These are phyloP conservation scores for Podiceps cristatus DNA, from an alignment of 2,113 vertebrate species.

Conservation along the genomic window DNA sequence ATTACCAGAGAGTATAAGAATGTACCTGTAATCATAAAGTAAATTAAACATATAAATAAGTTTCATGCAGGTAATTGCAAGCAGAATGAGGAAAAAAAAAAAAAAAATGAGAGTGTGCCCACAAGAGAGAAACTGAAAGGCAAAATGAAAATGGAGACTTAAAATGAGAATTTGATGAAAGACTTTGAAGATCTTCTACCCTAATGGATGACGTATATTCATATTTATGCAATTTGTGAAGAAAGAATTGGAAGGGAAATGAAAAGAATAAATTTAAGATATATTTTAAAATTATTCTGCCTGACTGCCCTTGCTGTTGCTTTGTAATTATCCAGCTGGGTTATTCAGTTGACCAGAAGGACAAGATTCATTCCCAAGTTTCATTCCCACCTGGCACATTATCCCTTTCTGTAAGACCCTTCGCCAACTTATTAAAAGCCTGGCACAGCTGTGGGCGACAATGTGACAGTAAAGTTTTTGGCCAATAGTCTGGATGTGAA, in stretches of 20 bases:
- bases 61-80: slow-evolving; percentile 14
- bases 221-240: slow-evolving; percentile 34
- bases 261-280: slow-evolving; percentile 58
- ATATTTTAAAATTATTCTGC: neutral
- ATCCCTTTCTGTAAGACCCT: neutral
- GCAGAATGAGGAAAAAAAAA: too few relatives aligned
- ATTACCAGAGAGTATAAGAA: slow-evolving; percentile 13
- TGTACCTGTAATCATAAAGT: slow-evolving; percentile 11
- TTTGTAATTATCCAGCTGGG: neutral
- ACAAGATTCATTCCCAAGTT: neutral
- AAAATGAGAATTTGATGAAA: slow-evolving; percentile 44
- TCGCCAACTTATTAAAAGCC: neutral
- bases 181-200: neutral
- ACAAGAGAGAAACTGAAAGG: neutral
- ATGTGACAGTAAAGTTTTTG: neutral
- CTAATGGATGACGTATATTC: slow-evolving; percentile 54
- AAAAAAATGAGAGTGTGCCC: too few relatives aligned
- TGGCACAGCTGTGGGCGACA: neutral
- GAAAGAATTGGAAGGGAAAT: slow-evolving; percentile 23
- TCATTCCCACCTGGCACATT: neutral
- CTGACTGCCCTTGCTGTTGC: neutral
- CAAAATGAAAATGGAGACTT: neutral
- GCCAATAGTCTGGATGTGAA: neutral
- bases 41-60: slow-evolving; percentile 50
- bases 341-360: neutral